phyloP scores from a whole-genome alignment of 2,888 invertebrate genomes.

The Drosophila paramelanica region DNA sequence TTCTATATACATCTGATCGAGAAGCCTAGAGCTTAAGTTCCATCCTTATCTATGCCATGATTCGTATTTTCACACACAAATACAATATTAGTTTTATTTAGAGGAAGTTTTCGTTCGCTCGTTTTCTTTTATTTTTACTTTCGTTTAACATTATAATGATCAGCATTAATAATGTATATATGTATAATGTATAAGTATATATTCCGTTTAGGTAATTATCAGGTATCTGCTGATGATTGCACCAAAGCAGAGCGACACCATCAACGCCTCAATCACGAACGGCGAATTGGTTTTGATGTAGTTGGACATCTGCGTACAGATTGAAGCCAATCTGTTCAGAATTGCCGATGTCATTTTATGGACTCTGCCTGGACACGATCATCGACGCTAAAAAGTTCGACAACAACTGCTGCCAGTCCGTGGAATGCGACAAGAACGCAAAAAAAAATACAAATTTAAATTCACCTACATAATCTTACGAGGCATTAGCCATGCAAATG shows the following conservation, averaged over 20 bases:
- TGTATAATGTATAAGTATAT: not conserved
- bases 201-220: conserved; percentile 46
- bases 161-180: conserved; percentile 3
- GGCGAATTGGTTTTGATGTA: conserved; percentile 79
- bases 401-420: conserved; percentile 41
- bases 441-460: conserved; percentile 19
- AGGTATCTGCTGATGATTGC: conserved; percentile 78
- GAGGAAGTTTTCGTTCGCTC: conserved; percentile 20
- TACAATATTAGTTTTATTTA: conserved; percentile 55
- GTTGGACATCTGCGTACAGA: conserved; percentile 70
- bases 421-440: conserved; percentile 32
- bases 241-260: conserved; percentile 79
- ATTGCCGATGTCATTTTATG: conserved; percentile 67
- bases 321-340: conserved; percentile 56
- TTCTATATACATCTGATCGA: conserved; percentile 94
- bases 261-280: conserved; percentile 79
- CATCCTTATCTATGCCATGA: conserved; percentile 31
- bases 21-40: conserved; percentile 85
- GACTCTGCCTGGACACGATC: conserved; percentile 20
- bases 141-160: conserved; percentile 23
- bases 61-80: conserved; percentile 46
- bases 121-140: conserved; percentile 12
- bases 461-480: conserved; percentile 19
- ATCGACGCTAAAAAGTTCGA: conserved; percentile 40
- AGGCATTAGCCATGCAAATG: conserved; percentile 47